Conservation (phyloP, 1,140 invertebrate species). For the Oppia nitens region DNA sequence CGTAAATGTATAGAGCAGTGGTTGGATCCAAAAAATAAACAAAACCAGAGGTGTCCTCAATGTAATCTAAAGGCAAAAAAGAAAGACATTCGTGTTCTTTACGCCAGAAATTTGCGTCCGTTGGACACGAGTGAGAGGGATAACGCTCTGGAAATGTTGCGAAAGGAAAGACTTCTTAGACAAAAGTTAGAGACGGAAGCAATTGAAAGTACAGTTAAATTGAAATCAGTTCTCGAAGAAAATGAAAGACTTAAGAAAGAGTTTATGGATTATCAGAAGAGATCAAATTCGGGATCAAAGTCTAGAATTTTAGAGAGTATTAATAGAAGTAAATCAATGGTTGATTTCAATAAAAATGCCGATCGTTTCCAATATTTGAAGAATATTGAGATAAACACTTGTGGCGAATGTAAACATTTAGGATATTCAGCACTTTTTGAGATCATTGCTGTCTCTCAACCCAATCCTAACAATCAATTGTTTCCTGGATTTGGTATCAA, state of each 20-base stretch:
- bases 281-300: constrained; percentile 14
- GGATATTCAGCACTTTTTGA: constrained; percentile 42
- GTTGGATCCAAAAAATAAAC: constrained; percentile 36
- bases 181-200: constrained; percentile 17
- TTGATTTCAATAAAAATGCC: not conserved
- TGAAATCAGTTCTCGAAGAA: constrained; percentile 13
- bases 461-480: constrained; percentile 34
- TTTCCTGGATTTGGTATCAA: constrained; percentile 56
- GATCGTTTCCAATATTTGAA: constrained; percentile 22
- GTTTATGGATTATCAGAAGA: constrained; percentile 22
- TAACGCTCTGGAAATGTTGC: constrained; percentile 34
- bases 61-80: constrained; percentile 59
- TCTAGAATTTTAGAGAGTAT: constrained; percentile 6
- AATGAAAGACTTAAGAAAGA: constrained; percentile 27
- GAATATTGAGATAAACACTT: constrained; percentile 43
- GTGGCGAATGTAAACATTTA: constrained; percentile 56
- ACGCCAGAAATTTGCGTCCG: constrained; percentile 38
- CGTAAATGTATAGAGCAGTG: constrained; percentile 61
- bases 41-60: constrained; percentile 48
- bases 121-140: constrained; percentile 48
- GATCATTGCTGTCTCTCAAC: constrained; percentile 50
- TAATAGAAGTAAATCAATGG: constrained; percentile 8
- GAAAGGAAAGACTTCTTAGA: constrained; percentile 30
- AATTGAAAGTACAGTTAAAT: not conserved
- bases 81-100: constrained; percentile 57